Conservation (phyloP, 2,113 vertebrate genomes). For the Riparia riparia region DNA sequence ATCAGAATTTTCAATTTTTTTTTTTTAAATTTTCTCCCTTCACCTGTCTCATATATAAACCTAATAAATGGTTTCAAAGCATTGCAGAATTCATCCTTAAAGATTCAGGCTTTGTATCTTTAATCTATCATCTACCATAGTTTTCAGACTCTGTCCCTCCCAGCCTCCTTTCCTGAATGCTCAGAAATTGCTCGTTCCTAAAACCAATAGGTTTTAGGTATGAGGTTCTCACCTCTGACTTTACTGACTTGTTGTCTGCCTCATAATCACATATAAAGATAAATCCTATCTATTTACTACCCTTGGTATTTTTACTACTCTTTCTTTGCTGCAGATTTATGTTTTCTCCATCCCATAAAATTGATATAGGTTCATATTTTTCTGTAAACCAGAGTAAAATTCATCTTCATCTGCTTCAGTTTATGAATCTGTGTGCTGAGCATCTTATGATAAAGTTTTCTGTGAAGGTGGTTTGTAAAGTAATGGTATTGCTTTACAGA, state of each 20-base stretch:
- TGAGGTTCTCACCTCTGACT: background rate
- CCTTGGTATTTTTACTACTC: background rate
- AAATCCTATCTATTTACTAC: background rate
- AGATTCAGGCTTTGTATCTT: background rate
- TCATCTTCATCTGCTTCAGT: background rate
- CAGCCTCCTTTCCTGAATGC: background rate
- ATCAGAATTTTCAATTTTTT: background rate
- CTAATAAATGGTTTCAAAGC: background rate
- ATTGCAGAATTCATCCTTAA: background rate
- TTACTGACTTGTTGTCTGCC: background rate
- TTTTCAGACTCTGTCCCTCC: background rate
- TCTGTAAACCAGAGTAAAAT: slow-evolving; percentile 4
- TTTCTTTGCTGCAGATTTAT: background rate
- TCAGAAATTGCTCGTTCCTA: background rate
- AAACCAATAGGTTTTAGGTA: background rate
- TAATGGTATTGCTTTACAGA: background rate
- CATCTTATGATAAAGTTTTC: background rate
- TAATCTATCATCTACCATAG: background rate
- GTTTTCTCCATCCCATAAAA: background rate
- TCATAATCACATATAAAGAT: background rate
- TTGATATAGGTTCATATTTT: background rate
- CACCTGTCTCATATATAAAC: background rate
- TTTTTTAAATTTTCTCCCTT: background rate
- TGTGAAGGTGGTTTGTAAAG: background rate
- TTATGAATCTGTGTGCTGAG: background rate